A percentile compares a stretch with the other conserved stretches of the same genome.
These are phyloP conservation scores for Neelides folsomi DNA, from an alignment of 2,888 invertebrate species.

Conservation along the genomic window DNA sequence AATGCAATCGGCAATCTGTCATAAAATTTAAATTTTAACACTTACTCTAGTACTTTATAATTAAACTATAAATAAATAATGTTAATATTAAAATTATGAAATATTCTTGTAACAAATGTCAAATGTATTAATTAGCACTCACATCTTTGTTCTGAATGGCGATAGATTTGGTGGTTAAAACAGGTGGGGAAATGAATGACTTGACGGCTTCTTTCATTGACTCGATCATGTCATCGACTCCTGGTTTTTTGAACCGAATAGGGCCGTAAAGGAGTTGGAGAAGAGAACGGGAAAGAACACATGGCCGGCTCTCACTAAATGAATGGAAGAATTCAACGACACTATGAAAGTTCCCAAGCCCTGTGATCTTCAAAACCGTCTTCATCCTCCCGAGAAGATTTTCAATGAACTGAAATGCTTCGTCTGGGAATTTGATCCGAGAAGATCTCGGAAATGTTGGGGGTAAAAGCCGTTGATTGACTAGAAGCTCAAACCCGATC, in stretches of 20 bases:
- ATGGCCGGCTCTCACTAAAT: slow-evolving; percentile 75
- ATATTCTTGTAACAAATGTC: too few relatives aligned
- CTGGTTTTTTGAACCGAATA: slow-evolving; percentile 44
- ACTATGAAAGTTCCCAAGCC: slow-evolving; percentile 28
- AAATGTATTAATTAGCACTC: slow-evolving; percentile 15
- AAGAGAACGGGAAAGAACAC: slow-evolving; percentile 81
- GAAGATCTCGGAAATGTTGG: slow-evolving; percentile 96
- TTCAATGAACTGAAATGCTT: slow-evolving; percentile 55
- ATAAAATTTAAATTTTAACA: slow-evolving; percentile 9
- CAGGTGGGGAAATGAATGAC: slow-evolving; percentile 78
- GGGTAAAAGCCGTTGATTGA: slow-evolving; percentile 89
- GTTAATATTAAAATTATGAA: too few relatives aligned
- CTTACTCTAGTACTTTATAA: background rate
- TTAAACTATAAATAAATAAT: background rate
- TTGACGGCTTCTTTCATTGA: slow-evolving; percentile 73
- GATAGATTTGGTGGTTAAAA: slow-evolving; percentile 59
- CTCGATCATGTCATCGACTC: slow-evolving; percentile 54
- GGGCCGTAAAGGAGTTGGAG: slow-evolving; percentile 66
- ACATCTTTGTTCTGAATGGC: slow-evolving; percentile 54
- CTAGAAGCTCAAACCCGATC: slow-evolving; percentile 86
- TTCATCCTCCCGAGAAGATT: slow-evolving; percentile 67
- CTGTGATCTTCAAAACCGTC: slow-evolving; percentile 64
- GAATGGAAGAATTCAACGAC: slow-evolving; percentile 75
- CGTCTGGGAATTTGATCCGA: slow-evolving; percentile 65
- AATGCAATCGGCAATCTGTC: slow-evolving; percentile 66